phyloP scores from a whole-genome alignment of 1,140 invertebrate genomes.

The Papilio polyxenes region DNA sequence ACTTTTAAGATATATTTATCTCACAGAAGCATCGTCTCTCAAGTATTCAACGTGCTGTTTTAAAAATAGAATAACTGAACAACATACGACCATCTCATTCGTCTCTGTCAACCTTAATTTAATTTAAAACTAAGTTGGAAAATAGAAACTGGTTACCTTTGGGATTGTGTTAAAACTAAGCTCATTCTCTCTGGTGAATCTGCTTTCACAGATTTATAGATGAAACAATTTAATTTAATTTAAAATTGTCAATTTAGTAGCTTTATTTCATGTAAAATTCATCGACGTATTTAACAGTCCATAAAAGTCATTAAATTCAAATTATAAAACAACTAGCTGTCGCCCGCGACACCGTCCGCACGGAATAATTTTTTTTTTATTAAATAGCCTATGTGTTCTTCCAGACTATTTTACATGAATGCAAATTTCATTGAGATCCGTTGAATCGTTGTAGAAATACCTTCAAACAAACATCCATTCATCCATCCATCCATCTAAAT shows the following conservation, averaged over 20 bases:
- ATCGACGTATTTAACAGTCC: too few relatives aligned
- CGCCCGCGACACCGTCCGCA: too few relatives aligned
- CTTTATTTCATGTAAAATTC: too few relatives aligned
- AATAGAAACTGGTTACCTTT: slow-evolving; percentile 14
- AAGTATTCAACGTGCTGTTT: neutral
- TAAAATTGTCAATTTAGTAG: neutral
- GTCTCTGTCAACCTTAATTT: slow-evolving; percentile 23
- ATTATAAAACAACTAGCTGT: too few relatives aligned
- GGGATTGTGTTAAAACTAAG: slow-evolving; percentile 12
- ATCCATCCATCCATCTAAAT: too few relatives aligned
- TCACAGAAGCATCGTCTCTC: neutral
- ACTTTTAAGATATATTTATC: neutral
- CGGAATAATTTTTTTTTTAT: too few relatives aligned
- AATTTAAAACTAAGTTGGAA: slow-evolving; percentile 25
- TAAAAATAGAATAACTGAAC: slow-evolving; percentile 18
- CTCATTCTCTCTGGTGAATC: neutral
- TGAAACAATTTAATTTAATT: neutral
- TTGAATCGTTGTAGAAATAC: too few relatives aligned
- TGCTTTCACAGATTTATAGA: neutral
- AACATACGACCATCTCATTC: slow-evolving; percentile 10
- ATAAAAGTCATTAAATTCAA: too few relatives aligned
- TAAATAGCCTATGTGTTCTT: too few relatives aligned
- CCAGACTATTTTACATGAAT: too few relatives aligned
- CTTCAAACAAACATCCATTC: too few relatives aligned
- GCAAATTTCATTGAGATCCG: too few relatives aligned